phyloP scores from a whole-genome alignment of 2,797 vertebrate genomes.

The Sphenopsis melanotis region DNA sequence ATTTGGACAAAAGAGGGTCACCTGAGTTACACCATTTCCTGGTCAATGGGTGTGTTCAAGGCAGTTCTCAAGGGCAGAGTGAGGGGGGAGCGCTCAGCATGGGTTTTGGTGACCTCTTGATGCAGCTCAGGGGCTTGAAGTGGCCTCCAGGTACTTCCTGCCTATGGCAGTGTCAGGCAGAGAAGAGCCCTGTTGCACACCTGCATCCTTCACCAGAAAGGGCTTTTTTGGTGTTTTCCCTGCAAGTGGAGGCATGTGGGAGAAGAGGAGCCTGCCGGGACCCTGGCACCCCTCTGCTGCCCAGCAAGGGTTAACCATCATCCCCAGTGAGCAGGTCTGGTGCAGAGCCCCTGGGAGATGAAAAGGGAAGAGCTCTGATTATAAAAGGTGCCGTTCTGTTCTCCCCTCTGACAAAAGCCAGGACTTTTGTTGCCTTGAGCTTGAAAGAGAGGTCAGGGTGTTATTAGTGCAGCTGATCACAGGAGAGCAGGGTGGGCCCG shows the following conservation, averaged over 20 bases:
- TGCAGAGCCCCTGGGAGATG: conserved; percentile 5
- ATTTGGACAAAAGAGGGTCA: background rate
- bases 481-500: conserved; percentile 48
- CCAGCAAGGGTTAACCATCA: conserved; percentile 23
- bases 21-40: background rate
- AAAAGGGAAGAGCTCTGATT: conserved; percentile 26
- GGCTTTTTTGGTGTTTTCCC: background rate
- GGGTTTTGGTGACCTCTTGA: background rate
- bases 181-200: background rate
- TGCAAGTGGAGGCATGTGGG: background rate
- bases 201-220: background rate
- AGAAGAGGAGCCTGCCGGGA: background rate
- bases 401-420: conserved; percentile 51
- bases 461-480: conserved; percentile 68
- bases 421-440: conserved; percentile 38
- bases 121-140: background rate
- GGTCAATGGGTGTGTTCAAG: background rate
- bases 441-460: conserved; percentile 68
- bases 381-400: conserved; percentile 65
- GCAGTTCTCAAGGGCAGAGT: background rate
- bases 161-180: background rate
- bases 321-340: background rate
- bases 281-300: background rate
- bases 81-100: accelerated
- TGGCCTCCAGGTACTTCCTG: background rate